Base-by-base conservation (phyloP, 1,140 invertebrate genomes). In the Physella acuta region DNA sequence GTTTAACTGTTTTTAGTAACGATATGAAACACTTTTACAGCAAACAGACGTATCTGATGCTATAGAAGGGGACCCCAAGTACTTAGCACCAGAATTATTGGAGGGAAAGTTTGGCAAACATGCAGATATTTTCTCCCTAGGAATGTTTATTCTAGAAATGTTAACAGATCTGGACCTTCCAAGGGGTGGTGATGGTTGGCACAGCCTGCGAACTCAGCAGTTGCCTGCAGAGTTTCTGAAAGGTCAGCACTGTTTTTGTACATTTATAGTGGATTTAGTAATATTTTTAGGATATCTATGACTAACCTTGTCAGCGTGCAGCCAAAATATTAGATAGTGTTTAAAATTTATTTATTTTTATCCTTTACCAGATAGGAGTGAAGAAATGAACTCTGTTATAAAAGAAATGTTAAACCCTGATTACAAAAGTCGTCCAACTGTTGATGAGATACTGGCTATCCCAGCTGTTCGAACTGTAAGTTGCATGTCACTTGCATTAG, bases 31-130 rank as follows among this genome's bases (percentile, higher is more conserved):
- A n/a, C n/a, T n/a, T n/a, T 59, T 63, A 5, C 39, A 70, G 71
- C 59, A 64, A 49, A 67, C 51, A 71, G 84, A 87, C 71, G 71
- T 83, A 5, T 81, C 84, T 75, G 87, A 88, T 69, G 86, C 85
- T 16, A 86, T 87, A n/a, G 92, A 93, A 83, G 92, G 92, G 4
- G 92, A 93, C 85, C 88, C 90, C 0, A 90, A 90, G 69, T 93
- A 93, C 81, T 82, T 93, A 68, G 91, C 92, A 0, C 88, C 89
- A 26, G 92, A 93, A 85, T 82, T 92, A 0, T 82, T 93, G 76
- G 84, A 89, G 71, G 89, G 89, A 24, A 84, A 86, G 30, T 90
- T 90, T 76, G 88, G 88, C 3, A 86, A 87, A 77, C 72, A 86
- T 60, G 87, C 87, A 51, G 87, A 88, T 79, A 84, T 88, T 52